Evolutionary conservation across 2,797 vertebrate species (phyloP), one percentile per base, ranked within the genome.

Genomic region (Otolemur crassicaudatus): DNA sequence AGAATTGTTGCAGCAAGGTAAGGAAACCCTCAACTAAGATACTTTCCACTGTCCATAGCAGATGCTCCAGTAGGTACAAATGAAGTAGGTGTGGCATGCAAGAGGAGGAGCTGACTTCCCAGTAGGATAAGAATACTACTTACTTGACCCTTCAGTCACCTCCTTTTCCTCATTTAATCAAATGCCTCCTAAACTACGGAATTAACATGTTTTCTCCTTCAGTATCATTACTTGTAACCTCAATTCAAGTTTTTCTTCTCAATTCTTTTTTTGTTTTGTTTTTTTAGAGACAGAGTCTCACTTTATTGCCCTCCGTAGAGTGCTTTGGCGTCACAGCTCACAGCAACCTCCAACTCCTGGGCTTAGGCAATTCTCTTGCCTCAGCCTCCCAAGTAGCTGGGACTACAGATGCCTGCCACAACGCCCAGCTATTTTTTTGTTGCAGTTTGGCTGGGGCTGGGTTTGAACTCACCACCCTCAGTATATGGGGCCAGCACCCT

Each of bases 231-330:
- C 63, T 58, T 77, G 29, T 84, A 58, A 73, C 20, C 4, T 72
- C 10, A 60, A 56, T 79, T 87, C 16, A 80, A 84, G 69, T 96
- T 81, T 86, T 34, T 81, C 90, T 90, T 89, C 65, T 83, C 77
- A 43, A 43, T 63, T 87, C 11, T 46, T 46, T 46, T 46, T 46
- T 46, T 46, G 9, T 46, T 46, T 43, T 43, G 40, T 43, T 43
- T 43, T 43, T 43, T 43, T 43, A 43, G 40, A 43, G 40, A 43
- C 40, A 43, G 40, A 43, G 40, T 7, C 40, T 43, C 40, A 43
- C 40, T 43, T 43, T 43, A 43, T 43, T 43, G 7, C 40, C 40
- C 5, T 43, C 40, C 7, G 40, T 43, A 43, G 40, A 43, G 40
- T 43, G 40, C 40, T 43, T 5, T 43, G 7, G 40, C 1, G 6